Evolutionary conservation across 1,140 invertebrate genomes (phyloP).

Genomic region (Stenopsyche tienmushanensis): DNA sequence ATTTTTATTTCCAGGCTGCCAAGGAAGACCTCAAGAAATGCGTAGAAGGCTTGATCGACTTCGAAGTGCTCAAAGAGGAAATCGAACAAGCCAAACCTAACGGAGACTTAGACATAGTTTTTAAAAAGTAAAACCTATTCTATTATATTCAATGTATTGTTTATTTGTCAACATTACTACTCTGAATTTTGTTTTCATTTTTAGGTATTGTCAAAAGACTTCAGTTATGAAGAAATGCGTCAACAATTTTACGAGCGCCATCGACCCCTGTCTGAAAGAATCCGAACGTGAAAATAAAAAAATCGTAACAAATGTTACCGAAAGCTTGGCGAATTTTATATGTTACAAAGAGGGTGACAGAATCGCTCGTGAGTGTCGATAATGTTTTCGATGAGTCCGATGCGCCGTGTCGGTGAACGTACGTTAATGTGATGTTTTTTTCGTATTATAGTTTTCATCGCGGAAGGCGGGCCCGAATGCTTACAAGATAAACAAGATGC

Average conservation of each 20-base stretch:
- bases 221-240: constrained; percentile 62
- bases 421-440: neutral
- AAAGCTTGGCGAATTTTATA: constrained; percentile 67
- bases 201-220: constrained; percentile 68
- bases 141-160: neutral
- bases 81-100: constrained; percentile 57
- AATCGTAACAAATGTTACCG: constrained; percentile 63
- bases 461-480: constrained; percentile 75
- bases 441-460: constrained; percentile 68
- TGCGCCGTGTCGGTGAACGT: neutral
- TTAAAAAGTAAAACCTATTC: constrained; percentile 52
- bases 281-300: constrained; percentile 61
- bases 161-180: constrained; percentile 4
- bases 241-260: constrained; percentile 57
- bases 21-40: constrained; percentile 48
- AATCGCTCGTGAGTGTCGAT: constrained; percentile 52
- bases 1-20: constrained; percentile 45
- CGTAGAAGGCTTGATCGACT: constrained; percentile 48
- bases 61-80: constrained; percentile 52
- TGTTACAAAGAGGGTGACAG: constrained; percentile 79
- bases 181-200: constrained; percentile 34
- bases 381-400: too few species aligned
- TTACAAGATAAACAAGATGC: constrained; percentile 60
- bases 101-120: constrained; percentile 54
- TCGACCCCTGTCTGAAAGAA: constrained; percentile 64